Conservation (phyloP, 2,113 vertebrate species). For the Gadus macrocephalus region DNA sequence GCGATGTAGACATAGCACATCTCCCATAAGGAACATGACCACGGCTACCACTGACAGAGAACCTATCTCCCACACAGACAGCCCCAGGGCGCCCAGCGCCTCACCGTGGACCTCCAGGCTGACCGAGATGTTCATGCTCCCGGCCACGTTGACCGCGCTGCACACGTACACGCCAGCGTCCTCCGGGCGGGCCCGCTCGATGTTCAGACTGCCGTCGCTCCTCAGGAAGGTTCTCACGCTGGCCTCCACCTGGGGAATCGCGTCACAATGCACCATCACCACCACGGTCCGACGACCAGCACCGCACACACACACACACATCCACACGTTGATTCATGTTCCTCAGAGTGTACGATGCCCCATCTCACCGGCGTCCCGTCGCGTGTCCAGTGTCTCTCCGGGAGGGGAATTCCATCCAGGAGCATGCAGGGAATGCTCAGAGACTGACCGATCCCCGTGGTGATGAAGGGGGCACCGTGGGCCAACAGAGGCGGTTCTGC, state of each 20-base stretch:
- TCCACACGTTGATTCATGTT: not conserved
- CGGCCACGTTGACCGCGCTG: conserved; percentile 76
- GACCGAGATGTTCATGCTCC: conserved; percentile 72
- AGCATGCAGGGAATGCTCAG: conserved; percentile 82
- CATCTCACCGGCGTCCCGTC: conserved; percentile 73
- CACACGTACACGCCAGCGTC: conserved; percentile 82
- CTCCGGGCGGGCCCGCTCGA: conserved; percentile 61
- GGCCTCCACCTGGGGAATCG: conserved; percentile 63
- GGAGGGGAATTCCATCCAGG: conserved; percentile 79
- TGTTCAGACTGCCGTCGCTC: conserved; percentile 82
- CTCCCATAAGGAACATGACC: too few species aligned
- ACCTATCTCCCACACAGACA: not conserved
- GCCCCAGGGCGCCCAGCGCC: conserved; percentile 19
- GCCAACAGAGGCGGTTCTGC: conserved; percentile 80
- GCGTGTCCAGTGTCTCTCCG: conserved; percentile 80
- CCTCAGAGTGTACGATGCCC: not conserved
- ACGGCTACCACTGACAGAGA: too few species aligned
- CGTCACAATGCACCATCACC: too few species aligned
- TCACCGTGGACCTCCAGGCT: conserved; percentile 79
- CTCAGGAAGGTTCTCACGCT: conserved; percentile 61
- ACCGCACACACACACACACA: not conserved
- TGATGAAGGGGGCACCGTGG: conserved; percentile 65
- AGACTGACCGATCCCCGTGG: conserved; percentile 70
- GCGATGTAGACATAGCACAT: too few species aligned
- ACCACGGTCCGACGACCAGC: not conserved